A percentile compares a stretch with the other conserved stretches of the same genome.
These are phyloP conservation scores for Troglohyphantes excavatus DNA, from an alignment of 2,888 invertebrate genomes.

Conservation along the genomic window DNA sequence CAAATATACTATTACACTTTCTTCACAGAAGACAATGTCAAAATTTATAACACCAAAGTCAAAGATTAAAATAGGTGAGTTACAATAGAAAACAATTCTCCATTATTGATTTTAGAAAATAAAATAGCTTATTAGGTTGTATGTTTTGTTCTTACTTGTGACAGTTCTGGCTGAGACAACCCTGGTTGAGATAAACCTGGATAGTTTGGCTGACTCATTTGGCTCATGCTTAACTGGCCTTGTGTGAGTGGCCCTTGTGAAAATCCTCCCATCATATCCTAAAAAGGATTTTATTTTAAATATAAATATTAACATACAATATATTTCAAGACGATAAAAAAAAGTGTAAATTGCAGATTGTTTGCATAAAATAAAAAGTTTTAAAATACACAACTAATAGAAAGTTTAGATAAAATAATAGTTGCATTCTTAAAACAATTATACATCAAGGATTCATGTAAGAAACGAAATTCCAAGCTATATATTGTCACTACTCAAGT, in stretches of 20 bases:
- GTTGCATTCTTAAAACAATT: neutral
- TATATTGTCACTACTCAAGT: too few species aligned
- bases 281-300: neutral
- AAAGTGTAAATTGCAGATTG: too few species aligned
- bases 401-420: neutral
- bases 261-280: constrained; percentile 79
- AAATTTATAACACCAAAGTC: too few species aligned
- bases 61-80: too few species aligned
- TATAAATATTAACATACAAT: neutral
- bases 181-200: constrained; percentile 87
- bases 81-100: too few species aligned
- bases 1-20: too few species aligned
- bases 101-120: too few species aligned
- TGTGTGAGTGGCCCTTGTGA: constrained; percentile 82
- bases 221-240: constrained; percentile 83
- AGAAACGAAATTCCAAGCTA: too few species aligned
- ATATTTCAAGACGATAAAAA: neutral
- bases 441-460: too few species aligned
- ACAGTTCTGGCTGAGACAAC: constrained; percentile 85
- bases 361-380: too few species aligned
- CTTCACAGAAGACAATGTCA: too few species aligned
- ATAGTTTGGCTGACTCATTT: constrained; percentile 83
- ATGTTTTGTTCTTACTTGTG: constrained; percentile 55
- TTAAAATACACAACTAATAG: neutral
- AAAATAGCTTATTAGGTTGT: too few species aligned